Evolutionary conservation across 2,797 vertebrate genomes (phyloP), one percentile per base, ranked within the genome.

Genomic region (Periophthalmus magnuspinnatus): DNA sequence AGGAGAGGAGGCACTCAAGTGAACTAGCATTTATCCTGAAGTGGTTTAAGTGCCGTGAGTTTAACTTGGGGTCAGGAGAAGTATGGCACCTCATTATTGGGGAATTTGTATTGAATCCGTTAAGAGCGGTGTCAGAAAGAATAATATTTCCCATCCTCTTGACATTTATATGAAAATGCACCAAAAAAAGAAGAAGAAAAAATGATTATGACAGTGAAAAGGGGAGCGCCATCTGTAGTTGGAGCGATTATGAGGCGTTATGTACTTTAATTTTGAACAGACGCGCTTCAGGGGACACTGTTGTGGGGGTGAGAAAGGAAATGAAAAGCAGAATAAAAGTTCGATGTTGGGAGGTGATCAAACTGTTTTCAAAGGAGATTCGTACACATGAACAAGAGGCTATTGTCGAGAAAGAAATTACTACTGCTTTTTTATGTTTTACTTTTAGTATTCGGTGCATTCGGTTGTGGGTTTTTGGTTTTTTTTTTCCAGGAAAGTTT

Each of bases 21-120:
- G 69, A 72, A 75, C 32, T 68, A 74, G 71, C 76, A 55, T 71
- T 79, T 47, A 56, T 79, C 72, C 74, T 9, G 16, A 62, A 63
- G 69, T 55, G 22, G 10, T 24, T 69, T 72, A 52, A 72, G 74
- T 66, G 74, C 64, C 78, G 75, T 50, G 55, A 34, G 28, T 34
- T 68, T 69, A 74, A 62, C 38, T 7, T 77, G 76, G 67, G 73
- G 74, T 81, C 67, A 36, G 52, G 24, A 69, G 61, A 16, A 57
- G 67, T 45, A 48, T 48, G 52, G 61, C 17, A 57, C 60, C 41
- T 55, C 68, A 68, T 77, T 81, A 67, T 68, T 58, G 16, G 70
- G 36, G 52, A 63, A 24, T 70, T 80, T 68, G 69, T 72, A 68
- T 72, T 34, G 21, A 47, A 48, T 64, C 58, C 16, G 45, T 1